Percentiles rank a stretch among this genome's conserved stretches.
Conservation (phyloP, 2,797 vertebrate species). For the Acrocephalus scirpaceus region DNA sequence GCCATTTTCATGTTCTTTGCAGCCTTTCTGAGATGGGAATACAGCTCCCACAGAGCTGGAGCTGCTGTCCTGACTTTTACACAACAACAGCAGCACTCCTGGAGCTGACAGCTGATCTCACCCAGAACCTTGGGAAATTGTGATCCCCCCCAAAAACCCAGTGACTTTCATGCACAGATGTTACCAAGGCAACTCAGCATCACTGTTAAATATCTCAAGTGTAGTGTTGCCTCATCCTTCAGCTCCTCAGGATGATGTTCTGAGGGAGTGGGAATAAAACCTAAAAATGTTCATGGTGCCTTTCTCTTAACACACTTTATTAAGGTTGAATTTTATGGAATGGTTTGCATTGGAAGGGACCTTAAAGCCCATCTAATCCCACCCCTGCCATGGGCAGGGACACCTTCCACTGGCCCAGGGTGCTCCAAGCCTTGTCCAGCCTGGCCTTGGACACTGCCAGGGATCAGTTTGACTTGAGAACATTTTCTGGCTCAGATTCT, state of each 20-base stretch:
- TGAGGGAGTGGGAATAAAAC: background rate
- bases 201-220: fast-evolving
- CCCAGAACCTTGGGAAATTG: background rate
- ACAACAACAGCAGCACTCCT: fast-evolving
- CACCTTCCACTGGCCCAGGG: fast-evolving
- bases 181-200: background rate
- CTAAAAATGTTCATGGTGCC: fast-evolving
- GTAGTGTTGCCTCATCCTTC: background rate
- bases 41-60: fast-evolving
- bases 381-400: background rate
- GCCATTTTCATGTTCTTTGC: fast-evolving
- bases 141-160: background rate
- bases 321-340: background rate
- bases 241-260: background rate
- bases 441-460: background rate
- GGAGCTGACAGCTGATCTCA: background rate
- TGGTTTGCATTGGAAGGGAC: background rate
- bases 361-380: fast-evolving
- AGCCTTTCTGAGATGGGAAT: background rate
- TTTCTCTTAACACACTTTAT: background rate
- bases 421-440: background rate
- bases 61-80: background rate
- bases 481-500: background rate
- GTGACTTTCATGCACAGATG: background rate
- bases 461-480: fast-evolving